phyloP scores from a whole-genome alignment of 1,140 invertebrate genomes.

The Heterodera carotae region DNA sequence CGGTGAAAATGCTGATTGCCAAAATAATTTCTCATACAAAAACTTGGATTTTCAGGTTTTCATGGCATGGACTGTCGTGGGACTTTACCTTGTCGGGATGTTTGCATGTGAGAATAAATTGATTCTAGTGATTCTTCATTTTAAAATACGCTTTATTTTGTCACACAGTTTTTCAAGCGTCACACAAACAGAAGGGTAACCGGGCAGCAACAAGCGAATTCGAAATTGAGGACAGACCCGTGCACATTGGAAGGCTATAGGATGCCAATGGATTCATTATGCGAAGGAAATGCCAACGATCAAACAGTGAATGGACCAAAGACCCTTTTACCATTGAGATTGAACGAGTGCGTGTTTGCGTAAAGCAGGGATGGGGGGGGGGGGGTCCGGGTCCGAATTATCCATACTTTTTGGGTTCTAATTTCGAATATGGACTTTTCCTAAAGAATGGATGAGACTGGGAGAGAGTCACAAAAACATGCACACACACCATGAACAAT shows the following conservation, averaged over 20 bases:
- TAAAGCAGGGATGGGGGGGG: no score
- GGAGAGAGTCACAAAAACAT: slow-evolving; percentile 7
- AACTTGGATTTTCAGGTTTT: slow-evolving; percentile 25
- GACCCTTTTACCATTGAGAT: not conserved
- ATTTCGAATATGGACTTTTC: no score
- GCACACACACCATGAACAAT: slow-evolving; percentile 4
- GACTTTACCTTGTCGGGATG: slow-evolving; percentile 44
- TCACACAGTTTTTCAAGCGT: slow-evolving; percentile 36
- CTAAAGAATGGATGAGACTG: no score
- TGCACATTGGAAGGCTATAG: slow-evolving; percentile 51
- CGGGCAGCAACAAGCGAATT: slow-evolving; percentile 58
- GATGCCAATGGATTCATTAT: no score
- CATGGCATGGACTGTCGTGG: slow-evolving; percentile 50
- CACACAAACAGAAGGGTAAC: slow-evolving; percentile 60
- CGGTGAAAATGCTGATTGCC: slow-evolving; percentile 31
- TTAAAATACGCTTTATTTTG: not conserved
- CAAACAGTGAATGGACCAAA: not conserved
- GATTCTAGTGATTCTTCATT: not conserved
- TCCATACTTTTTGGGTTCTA: no score
- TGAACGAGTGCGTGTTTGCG: no score
- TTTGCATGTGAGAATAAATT: slow-evolving; percentile 41
- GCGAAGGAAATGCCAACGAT: not conserved
- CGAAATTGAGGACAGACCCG: slow-evolving; percentile 56
- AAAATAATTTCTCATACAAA: slow-evolving; percentile 7
- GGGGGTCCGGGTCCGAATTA: no score